Conservation (phyloP, 2,888 invertebrate genomes). For the Erebia ligea region DNA sequence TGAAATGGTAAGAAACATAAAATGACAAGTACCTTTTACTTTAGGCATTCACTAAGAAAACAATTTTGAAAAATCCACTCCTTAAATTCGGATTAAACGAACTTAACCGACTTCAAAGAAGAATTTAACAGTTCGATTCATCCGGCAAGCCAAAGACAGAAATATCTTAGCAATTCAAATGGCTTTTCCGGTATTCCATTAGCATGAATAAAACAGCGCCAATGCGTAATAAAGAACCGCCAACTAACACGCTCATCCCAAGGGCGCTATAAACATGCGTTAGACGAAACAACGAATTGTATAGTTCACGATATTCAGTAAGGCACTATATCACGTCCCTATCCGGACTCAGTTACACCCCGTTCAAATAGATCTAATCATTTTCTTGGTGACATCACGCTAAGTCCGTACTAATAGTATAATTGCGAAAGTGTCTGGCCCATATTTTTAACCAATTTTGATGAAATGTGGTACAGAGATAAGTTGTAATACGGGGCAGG, state of each 20-base stretch:
- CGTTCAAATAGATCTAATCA: background rate
- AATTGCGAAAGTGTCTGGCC: too few relatives aligned
- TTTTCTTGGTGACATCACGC: background rate
- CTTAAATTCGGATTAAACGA: too few relatives aligned
- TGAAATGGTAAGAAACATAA: too few relatives aligned
- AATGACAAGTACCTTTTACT: too few relatives aligned
- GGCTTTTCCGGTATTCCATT: conserved; percentile 11
- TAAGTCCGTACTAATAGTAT: background rate
- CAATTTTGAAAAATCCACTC: too few relatives aligned
- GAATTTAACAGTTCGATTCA: too few relatives aligned
- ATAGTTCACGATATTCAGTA: conserved; percentile 7
- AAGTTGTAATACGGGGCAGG: too few relatives aligned
- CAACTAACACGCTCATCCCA: background rate
- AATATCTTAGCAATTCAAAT: background rate
- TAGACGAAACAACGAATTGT: background rate
- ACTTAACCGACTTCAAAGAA: too few relatives aligned
- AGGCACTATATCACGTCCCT: conserved; percentile 8
- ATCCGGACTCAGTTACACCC: background rate
- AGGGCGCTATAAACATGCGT: conserved; percentile 6
- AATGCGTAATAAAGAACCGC: background rate
- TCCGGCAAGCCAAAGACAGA: too few relatives aligned
- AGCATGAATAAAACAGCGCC: conserved; percentile 1
- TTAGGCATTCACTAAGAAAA: too few relatives aligned
- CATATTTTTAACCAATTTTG: too few relatives aligned
- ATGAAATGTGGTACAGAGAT: too few relatives aligned